Percentiles rank a stretch among this genome's conserved stretches.
phyloP scores from a whole-genome alignment of 2,113 vertebrate species.

The Mesocricetus auratus region DNA sequence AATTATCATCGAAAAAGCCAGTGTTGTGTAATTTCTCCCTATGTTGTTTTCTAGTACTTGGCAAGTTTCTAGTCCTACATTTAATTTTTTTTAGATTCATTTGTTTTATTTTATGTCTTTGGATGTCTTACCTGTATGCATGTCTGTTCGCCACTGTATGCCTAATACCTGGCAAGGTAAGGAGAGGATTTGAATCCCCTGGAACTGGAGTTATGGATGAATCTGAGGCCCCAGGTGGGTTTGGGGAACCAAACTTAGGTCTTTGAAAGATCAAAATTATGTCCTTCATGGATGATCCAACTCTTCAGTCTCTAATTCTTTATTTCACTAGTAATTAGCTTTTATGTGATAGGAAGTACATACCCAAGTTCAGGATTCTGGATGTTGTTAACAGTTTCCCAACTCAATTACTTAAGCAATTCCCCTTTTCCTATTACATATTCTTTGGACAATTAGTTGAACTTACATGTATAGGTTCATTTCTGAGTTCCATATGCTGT shows the following conservation, averaged over 20 bases:
- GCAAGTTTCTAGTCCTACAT: neutral
- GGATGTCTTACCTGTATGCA: neutral
- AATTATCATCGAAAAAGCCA: neutral
- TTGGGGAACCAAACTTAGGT: neutral
- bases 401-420: neutral
- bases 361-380: neutral
- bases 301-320: neutral
- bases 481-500: neutral
- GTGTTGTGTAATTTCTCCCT: neutral
- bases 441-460: neutral
- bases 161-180: neutral
- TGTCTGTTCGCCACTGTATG: neutral
- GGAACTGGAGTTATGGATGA: neutral
- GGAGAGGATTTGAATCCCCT: neutral
- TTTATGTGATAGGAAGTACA: neutral
- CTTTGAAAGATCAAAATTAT: neutral
- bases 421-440: neutral
- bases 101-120: neutral
- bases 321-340: neutral
- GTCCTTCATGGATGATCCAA: neutral
- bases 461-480: neutral
- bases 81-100: neutral
- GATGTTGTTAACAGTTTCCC: neutral
- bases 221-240: neutral
- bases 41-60: neutral